Evolutionary conservation across 2,888 invertebrate genomes (phyloP), one percentile per base, ranked within the genome.

Genomic region (Heliconius ismenius): DNA sequence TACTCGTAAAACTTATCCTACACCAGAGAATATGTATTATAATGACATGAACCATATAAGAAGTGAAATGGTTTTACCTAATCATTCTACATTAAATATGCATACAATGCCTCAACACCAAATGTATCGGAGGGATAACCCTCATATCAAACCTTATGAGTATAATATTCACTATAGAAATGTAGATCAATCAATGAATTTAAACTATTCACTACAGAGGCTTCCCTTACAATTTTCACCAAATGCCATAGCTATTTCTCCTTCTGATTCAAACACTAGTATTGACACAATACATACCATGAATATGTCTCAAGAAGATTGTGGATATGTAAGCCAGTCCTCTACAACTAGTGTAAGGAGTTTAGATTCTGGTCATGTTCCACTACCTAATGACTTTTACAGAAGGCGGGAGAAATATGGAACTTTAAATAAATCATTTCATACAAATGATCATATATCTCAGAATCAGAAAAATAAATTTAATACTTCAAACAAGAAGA

Each of bases 301-400:
- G 79, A 86, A 87, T 60, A 86, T 83, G 78, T 83, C 86, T 70
- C 92, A 91, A 84, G 94, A 94, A 86, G 94, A 94, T 82, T 92
- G 90, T 86, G 94, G 94, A 26, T 95, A 94, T 89, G 91, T 90
- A 13, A 94, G 94, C 80, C 94, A 94, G 80, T 93, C 93, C 69
- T 94, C 94, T 62, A 88, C 89, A 75, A 86, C 90, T 78, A 94
- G 93, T 85, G 84, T 89, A 67, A 90, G 92, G 86, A 94, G 93
- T 87, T 84, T 91, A 73, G 94, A 94, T 77, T 89, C 88, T 72
- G 83, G 84, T 65, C 82, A 88, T 67, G 87, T 86, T 79, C 87
- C 89, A 84, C 77, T 88, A 60, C 86, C 88, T 75, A 87, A 84
- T 86, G 92, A 93, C 73, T 84, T 85, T 79, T 87, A 90, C 80